phyloP scores from a whole-genome alignment of 2,888 invertebrate species.

The Phortica magna region DNA sequence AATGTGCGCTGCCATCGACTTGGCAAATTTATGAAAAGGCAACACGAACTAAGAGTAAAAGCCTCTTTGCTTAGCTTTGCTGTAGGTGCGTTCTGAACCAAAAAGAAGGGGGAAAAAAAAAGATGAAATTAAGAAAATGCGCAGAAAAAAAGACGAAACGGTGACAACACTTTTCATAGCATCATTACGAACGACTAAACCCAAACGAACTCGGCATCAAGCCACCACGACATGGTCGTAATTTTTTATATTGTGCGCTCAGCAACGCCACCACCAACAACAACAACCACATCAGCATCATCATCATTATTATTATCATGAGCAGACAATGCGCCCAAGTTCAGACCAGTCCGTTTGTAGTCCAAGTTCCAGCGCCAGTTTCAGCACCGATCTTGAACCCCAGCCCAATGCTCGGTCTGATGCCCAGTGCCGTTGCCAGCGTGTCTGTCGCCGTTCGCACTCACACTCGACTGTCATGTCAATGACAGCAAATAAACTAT shows the following conservation, averaged over 20 bases:
- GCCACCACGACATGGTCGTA: constrained; percentile 21
- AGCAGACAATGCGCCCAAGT: constrained; percentile 31
- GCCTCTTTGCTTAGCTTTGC: constrained; percentile 4
- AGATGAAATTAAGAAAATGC: no score
- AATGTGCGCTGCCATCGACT: constrained; percentile 57
- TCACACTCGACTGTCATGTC: constrained; percentile 49
- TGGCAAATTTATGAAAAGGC: constrained; percentile 56
- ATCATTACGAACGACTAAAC: constrained; percentile 18
- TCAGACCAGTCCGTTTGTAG: constrained; percentile 24
- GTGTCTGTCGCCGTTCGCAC: constrained; percentile 5
- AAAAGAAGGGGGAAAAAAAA: not conserved
- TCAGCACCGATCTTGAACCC: constrained; percentile 37
- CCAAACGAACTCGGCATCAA: constrained; percentile 6
- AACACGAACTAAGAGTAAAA: not conserved
- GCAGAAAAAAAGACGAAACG: not conserved
- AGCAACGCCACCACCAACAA: constrained; percentile 38
- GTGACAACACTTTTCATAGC: constrained; percentile 34
- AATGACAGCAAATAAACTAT: constrained; percentile 56
- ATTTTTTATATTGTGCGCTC: constrained; percentile 24
- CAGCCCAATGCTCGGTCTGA: not conserved
- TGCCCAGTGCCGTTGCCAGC: not conserved
- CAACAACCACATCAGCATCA: constrained; percentile 37
- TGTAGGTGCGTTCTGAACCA: constrained; percentile 12
- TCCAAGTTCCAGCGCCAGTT: constrained; percentile 34
- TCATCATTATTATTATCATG: not conserved